Evolutionary conservation across 92 coral and sea anemone genomes (phyloP).

Genomic region (Epizoanthus rinbou): DNA sequence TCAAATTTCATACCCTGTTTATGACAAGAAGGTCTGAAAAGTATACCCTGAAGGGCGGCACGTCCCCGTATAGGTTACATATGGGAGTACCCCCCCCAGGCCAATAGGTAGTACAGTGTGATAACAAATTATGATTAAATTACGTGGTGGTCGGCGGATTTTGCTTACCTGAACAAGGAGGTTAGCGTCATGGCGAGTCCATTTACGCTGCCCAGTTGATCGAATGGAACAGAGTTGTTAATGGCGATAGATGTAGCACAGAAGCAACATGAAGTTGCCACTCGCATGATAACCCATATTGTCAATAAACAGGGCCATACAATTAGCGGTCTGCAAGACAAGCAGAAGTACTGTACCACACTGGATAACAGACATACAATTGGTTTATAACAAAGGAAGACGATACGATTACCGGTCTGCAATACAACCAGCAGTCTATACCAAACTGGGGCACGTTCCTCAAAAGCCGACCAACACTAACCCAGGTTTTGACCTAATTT

Average conservation of each 20-base stretch:
- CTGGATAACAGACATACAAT: too few relatives aligned
- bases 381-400: background rate
- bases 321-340: conserved; percentile 53
- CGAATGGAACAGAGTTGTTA: conserved; percentile 71
- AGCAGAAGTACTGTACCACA: background rate
- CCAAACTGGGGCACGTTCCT: conserved; percentile 9
- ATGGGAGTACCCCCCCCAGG: too few relatives aligned
- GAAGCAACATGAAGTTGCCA: conserved; percentile 58
- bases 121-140: too few relatives aligned
- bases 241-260: conserved; percentile 63
- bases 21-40: too few relatives aligned
- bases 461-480: background rate
- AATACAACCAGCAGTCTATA: background rate
- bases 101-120: too few relatives aligned
- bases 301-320: conserved; percentile 60
- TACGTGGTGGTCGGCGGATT: background rate
- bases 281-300: conserved; percentile 44
- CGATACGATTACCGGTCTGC: conserved; percentile 65
- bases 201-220: conserved; percentile 70
- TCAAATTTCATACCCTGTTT: too few relatives aligned
- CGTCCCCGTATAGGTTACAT: too few relatives aligned
- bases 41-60: too few relatives aligned
- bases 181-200: conserved; percentile 71
- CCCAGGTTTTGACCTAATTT: too few relatives aligned
- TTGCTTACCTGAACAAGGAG: conserved; percentile 67